These are phyloP conservation scores for Mormyrus hasselquistii DNA, from an alignment of 2,797 vertebrate species.

Conservation along the genomic window DNA sequence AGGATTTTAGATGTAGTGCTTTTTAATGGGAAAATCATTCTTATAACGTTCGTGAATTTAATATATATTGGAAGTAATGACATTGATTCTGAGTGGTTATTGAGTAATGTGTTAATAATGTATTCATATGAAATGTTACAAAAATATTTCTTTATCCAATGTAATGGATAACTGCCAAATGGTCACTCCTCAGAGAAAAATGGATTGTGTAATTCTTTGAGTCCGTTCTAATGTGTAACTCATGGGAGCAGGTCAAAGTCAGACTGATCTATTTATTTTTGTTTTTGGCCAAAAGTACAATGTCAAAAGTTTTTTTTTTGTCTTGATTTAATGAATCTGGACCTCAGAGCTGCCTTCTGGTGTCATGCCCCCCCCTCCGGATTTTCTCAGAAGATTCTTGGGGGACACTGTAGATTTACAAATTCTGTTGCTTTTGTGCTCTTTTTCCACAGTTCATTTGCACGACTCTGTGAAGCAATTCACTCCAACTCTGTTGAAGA, in stretches of 20 bases:
- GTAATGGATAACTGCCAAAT: not conserved
- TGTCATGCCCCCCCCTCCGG: not conserved
- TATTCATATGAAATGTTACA: not conserved
- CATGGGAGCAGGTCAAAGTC: not conserved
- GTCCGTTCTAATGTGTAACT: not conserved
- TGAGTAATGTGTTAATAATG: not conserved
- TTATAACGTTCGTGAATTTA: not conserved
- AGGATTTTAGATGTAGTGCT: not conserved
- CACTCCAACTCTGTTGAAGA: not conserved
- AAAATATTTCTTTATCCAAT: not conserved
- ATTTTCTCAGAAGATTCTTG: not conserved
- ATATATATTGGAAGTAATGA: not conserved
- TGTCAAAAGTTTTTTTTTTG: not conserved
- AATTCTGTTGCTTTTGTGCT: not conserved
- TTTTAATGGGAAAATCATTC: not conserved
- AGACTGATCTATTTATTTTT: not conserved
- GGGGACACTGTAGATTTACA: not conserved
- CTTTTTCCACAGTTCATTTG: not conserved
- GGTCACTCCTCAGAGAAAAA: not conserved
- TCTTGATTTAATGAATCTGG: not conserved
- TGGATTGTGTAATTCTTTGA: not conserved
- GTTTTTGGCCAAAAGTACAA: not conserved
- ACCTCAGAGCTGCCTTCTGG: not conserved
- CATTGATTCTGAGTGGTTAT: not conserved
- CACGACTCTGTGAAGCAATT: not conserved